phyloP scores from a whole-genome alignment of 2,888 invertebrate species.

The Gandaritis pyraliata region DNA sequence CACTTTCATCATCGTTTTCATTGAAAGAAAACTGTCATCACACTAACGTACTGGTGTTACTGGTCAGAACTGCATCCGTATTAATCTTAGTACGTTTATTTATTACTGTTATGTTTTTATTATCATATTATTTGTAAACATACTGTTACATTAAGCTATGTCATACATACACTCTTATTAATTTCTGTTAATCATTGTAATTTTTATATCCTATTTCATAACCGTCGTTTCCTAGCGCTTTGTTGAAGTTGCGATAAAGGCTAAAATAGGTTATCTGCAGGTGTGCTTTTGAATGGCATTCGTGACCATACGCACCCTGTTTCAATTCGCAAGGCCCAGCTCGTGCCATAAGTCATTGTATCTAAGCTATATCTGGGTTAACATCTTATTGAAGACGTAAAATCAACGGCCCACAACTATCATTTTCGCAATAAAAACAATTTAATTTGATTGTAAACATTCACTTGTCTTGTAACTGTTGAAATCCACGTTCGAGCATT shows the following conservation, averaged over 20 bases:
- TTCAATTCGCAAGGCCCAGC: neutral
- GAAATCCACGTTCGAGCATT: slow-evolving; percentile 34
- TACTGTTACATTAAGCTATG: too few relatives aligned
- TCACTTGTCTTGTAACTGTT: slow-evolving; percentile 26
- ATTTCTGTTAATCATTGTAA: too few relatives aligned
- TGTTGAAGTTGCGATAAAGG: neutral
- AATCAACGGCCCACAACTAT: slow-evolving; percentile 30
- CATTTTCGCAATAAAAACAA: slow-evolving; percentile 31
- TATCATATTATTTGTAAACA: too few relatives aligned
- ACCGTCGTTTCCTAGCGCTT: too few relatives aligned
- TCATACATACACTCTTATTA: too few relatives aligned
- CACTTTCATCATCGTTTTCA: slow-evolving; percentile 34
- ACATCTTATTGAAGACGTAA: slow-evolving; percentile 23
- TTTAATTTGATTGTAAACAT: slow-evolving; percentile 39
- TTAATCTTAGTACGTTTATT: too few relatives aligned
- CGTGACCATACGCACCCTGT: slow-evolving; percentile 1
- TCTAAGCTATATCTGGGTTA: slow-evolving; percentile 17
- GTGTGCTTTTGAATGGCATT: neutral
- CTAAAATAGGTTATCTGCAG: neutral
- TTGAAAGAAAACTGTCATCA: too few relatives aligned
- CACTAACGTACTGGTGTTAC: too few relatives aligned
- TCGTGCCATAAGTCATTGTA: neutral
- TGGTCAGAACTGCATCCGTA: too few relatives aligned
- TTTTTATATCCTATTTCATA: too few relatives aligned
- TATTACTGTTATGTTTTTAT: too few relatives aligned